Evolutionary conservation across 2,888 invertebrate genomes (phyloP), one percentile per base, ranked within the genome.

Genomic region (Cephonodes hylas): DNA sequence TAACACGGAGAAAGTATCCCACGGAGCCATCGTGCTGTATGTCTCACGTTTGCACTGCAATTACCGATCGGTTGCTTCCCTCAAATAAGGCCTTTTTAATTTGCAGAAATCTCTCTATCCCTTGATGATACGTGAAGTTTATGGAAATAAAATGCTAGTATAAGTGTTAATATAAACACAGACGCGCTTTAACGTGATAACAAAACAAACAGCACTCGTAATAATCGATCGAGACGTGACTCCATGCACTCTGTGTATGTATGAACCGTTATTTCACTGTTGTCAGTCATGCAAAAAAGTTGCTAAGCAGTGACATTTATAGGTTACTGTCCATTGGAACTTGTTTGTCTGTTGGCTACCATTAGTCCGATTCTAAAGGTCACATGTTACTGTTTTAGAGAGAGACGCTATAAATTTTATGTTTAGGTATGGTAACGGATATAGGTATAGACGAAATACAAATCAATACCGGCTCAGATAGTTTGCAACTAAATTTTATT

Each of bases 221-320:
- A 42, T 23, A 15, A 42, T 58, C 25, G n/a, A 42, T 23, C 20
- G 15, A 23, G 57, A 67, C 64, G 59, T 63, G 62, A 6, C 10
- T 45, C 48, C 48, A 46, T 45, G 45, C 63, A 59, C 59, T 59
- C 23, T 18, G 20, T 59, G 8, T 42, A 15, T 23, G 59, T 15
- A 45, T 15, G 6, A 23, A 45, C 27, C 38, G 53, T 53, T 53
- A 53, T 20, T 53, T 15, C 18, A 10, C 1, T 18, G 53, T 53
- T 45, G 45, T 53, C 53, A 18, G 18, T 31, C 27, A 38, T 13
- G n/a, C 38, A 31, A 53, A 27, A 53, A 10, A 18, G 10, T 53
- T 8, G 18, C 31, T 53, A 4, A 20, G 65, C 70, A 67, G 77
- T 72, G 76, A 80, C 82, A 79, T 83, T 82, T 79, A 72, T 83